Evolutionary conservation across 2,888 invertebrate species (phyloP).

Genomic region (Noctua fimbriata): DNA sequence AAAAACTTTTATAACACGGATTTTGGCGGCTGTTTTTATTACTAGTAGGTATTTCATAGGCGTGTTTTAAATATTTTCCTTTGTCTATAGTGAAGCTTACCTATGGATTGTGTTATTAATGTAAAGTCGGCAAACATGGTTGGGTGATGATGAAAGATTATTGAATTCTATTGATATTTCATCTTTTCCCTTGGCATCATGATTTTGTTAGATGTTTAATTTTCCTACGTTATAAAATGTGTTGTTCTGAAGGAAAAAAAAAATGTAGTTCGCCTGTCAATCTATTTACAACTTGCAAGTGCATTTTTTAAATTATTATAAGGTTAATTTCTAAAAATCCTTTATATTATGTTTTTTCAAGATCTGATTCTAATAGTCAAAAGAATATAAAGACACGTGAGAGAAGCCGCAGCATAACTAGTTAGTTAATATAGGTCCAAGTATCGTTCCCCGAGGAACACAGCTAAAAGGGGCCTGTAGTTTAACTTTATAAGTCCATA

Average conservation of each 20-base stretch:
- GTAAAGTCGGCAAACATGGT: background rate
- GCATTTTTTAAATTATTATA: background rate
- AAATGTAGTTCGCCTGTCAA: background rate
- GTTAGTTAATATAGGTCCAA: background rate
- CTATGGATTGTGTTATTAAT: background rate
- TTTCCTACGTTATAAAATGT: background rate
- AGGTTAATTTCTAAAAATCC: background rate
- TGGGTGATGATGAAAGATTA: background rate
- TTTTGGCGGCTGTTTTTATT: no score
- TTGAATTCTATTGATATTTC: background rate
- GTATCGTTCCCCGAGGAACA: background rate
- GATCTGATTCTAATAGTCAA: background rate
- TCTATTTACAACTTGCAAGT: background rate
- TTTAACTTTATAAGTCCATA: background rate
- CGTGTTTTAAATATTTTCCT: background rate
- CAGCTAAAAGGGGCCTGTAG: background rate
- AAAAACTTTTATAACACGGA: background rate
- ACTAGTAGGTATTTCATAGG: background rate
- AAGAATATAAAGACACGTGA: background rate
- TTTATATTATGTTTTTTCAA: background rate
- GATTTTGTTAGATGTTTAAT: background rate
- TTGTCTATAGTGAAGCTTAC: background rate
- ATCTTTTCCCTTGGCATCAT: background rate
- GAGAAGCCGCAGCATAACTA: background rate
- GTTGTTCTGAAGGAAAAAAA: background rate